phyloP scores from a whole-genome alignment of 2,113 vertebrate species.

The Delphinapterus leucas region DNA sequence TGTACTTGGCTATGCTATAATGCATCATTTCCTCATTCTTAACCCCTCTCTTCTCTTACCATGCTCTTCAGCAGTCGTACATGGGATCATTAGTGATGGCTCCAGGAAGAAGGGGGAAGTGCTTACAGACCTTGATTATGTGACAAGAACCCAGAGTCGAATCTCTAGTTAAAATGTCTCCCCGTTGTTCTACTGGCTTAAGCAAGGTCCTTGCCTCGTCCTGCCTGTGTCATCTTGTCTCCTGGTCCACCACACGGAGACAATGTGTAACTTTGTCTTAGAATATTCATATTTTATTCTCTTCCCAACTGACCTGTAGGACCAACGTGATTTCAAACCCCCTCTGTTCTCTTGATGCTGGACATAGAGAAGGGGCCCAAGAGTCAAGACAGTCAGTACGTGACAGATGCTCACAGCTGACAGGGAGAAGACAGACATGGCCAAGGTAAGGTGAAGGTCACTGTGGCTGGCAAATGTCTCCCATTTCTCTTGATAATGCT shows the following conservation, averaged over 20 bases:
- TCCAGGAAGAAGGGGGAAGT: not conserved
- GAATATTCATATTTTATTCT: not conserved
- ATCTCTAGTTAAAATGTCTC: not conserved
- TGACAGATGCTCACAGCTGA: not conserved
- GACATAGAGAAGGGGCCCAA: not conserved
- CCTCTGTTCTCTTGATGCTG: not conserved
- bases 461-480: not conserved
- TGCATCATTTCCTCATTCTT: not conserved
- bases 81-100: not conserved
- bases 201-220: not conserved
- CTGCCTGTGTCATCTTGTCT: not conserved
- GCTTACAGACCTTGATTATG: not conserved
- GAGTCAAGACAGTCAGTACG: not conserved
- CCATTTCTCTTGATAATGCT: not conserved
- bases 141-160: not conserved
- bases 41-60: not conserved
- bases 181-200: not conserved
- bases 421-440: not conserved
- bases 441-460: slow-evolving; percentile 6
- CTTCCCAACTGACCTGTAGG: not conserved
- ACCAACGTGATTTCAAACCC: not conserved
- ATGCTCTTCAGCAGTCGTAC: not conserved
- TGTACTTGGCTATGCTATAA: not conserved
- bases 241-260: not conserved
- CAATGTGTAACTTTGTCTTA: not conserved